Evolutionary conservation across 2,888 invertebrate genomes (phyloP).

Genomic region (Noctua comes): DNA sequence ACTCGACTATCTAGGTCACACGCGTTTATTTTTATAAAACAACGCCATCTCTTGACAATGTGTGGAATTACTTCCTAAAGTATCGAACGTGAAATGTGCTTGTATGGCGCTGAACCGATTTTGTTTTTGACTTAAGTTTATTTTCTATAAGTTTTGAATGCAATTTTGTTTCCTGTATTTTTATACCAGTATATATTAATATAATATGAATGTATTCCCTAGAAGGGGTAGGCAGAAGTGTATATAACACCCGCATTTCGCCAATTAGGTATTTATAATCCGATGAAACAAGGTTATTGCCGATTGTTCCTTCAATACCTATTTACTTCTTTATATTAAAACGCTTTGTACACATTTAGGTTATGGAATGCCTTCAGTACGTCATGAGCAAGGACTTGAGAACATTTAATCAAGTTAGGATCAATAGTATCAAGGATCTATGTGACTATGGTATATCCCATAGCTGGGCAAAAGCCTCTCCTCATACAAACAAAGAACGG

Average conservation of each 20-base stretch:
- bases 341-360: not conserved
- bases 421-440: not conserved
- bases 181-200: not conserved
- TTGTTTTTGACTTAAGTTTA: not conserved
- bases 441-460: too few species aligned
- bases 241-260: not conserved
- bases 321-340: not conserved
- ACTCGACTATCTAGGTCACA: constrained; percentile 53
- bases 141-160: not conserved
- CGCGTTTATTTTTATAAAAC: constrained; percentile 42
- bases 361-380: not conserved
- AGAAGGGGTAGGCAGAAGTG: not conserved
- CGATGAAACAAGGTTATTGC: not conserved
- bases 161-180: not conserved
- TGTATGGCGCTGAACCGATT: not conserved
- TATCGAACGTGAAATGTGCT: constrained; percentile 23
- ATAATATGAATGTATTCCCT: not conserved
- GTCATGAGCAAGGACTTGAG: not conserved
- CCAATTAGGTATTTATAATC: not conserved
- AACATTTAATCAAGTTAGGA: not conserved
- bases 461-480: too few species aligned
- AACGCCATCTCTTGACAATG: constrained; percentile 61
- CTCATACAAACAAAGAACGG: too few species aligned
- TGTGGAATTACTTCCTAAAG: constrained; percentile 41
- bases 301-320: too few species aligned